Conservation (phyloP, 1,140 invertebrate species). For the Mya arenaria region DNA sequence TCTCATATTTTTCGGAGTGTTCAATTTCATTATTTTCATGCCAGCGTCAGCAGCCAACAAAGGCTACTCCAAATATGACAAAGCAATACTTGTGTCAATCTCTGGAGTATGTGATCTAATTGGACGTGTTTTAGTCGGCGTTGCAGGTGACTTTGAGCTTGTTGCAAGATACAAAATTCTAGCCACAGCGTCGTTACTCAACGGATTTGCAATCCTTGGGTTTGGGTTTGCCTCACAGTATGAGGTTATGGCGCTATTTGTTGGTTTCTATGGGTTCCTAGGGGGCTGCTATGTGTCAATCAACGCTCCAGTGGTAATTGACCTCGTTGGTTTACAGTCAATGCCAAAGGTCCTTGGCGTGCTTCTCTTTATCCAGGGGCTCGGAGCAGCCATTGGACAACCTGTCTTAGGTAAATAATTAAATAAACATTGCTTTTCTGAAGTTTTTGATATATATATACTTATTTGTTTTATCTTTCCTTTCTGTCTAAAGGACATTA, state of each 20-base stretch:
- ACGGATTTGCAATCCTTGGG: constrained; percentile 64
- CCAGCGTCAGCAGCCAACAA: constrained; percentile 55
- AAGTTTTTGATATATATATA: background rate
- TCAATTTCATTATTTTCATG: constrained; percentile 75
- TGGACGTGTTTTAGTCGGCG: constrained; percentile 64
- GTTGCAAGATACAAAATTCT: constrained; percentile 71
- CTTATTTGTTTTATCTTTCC: background rate
- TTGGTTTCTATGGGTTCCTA: constrained; percentile 70
- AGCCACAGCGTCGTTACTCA: constrained; percentile 50
- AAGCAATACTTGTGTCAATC: constrained; percentile 69
- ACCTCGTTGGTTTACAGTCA: constrained; percentile 69
- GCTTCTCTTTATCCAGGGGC: constrained; percentile 71
- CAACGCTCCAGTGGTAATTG: constrained; percentile 70
- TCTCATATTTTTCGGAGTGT: constrained; percentile 73
- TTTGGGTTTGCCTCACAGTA: constrained; percentile 62
- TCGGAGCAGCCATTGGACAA: constrained; percentile 73
- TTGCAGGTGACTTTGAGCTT: constrained; percentile 65
- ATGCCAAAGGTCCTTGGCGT: constrained; percentile 69
- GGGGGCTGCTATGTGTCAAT: constrained; percentile 70
- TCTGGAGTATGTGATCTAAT: constrained; percentile 70
- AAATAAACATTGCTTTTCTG: background rate
- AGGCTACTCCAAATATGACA: constrained; percentile 64
- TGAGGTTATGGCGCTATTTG: constrained; percentile 63
- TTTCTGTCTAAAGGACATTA: background rate
- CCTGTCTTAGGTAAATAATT: constrained; percentile 66